These are phyloP conservation scores for Mola mola DNA, from an alignment of 2,113 vertebrate genomes.

Conservation along the genomic window DNA sequence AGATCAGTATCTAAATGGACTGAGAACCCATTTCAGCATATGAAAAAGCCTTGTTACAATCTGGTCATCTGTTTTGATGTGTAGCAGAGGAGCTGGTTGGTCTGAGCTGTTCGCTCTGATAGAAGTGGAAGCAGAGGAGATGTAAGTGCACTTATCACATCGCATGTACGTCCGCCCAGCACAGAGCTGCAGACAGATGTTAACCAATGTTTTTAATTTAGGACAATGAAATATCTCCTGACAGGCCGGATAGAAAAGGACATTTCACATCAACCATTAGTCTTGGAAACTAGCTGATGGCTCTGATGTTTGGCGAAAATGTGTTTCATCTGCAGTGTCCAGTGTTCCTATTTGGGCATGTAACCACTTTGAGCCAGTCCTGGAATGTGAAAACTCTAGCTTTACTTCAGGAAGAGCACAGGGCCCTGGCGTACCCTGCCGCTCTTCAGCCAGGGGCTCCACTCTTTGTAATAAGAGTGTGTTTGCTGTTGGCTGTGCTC, in stretches of 20 bases:
- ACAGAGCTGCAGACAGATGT: slow-evolving; percentile 55
- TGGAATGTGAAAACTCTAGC: slow-evolving; percentile 67
- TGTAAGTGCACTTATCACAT: slow-evolving; percentile 45
- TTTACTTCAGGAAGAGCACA: slow-evolving; percentile 68
- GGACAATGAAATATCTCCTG: slow-evolving; percentile 37
- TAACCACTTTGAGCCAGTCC: slow-evolving; percentile 54
- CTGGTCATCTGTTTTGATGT: background rate
- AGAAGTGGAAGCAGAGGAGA: slow-evolving; percentile 31
- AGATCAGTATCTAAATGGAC: background rate
- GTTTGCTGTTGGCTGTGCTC: slow-evolving; percentile 75
- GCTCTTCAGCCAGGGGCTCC: slow-evolving; percentile 72
- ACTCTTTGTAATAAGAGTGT: slow-evolving; percentile 78
- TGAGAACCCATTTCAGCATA: too few relatives aligned
- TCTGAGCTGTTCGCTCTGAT: slow-evolving; percentile 11
- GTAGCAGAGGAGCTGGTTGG: slow-evolving; percentile 11
- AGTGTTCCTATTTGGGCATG: slow-evolving; percentile 49
- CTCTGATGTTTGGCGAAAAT: slow-evolving; percentile 50
- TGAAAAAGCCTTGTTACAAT: background rate
- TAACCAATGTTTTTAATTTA: slow-evolving; percentile 48
- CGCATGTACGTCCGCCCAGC: slow-evolving; percentile 32
- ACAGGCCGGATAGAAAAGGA: slow-evolving; percentile 45
- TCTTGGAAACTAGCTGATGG: slow-evolving; percentile 51
- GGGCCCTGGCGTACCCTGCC: slow-evolving; percentile 53
- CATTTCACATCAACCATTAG: slow-evolving; percentile 64
- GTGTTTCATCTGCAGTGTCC: slow-evolving; percentile 32